Evolutionary conservation across 2,888 invertebrate species (phyloP).

Genomic region (Odontomyia ornata): DNA sequence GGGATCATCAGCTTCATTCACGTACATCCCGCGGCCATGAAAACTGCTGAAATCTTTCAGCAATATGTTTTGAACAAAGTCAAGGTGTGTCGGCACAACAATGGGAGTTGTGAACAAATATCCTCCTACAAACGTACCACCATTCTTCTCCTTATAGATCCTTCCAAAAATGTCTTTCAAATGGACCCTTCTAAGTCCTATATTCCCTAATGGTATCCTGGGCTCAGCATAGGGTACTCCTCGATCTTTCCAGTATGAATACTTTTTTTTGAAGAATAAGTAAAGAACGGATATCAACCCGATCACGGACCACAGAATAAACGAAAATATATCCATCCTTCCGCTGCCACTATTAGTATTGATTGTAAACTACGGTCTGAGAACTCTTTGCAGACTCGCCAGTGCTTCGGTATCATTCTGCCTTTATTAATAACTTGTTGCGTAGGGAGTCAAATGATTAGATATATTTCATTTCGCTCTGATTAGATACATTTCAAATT

Average conservation of each 20-base stretch:
- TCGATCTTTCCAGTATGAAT: constrained; percentile 53
- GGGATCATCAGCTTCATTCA: constrained; percentile 56
- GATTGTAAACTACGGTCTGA: neutral
- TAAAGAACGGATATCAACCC: neutral
- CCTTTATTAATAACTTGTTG: too few relatives aligned
- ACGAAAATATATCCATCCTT: constrained; percentile 1
- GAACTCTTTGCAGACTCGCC: too few relatives aligned
- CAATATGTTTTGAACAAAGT: constrained; percentile 54
- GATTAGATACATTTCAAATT: too few relatives aligned
- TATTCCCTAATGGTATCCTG: constrained; percentile 55
- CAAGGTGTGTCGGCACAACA: constrained; percentile 50
- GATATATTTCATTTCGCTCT: too few relatives aligned
- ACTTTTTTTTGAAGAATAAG: neutral
- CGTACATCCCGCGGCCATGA: constrained; percentile 54
- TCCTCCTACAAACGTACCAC: constrained; percentile 46
- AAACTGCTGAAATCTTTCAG: constrained; percentile 57
- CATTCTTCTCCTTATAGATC: constrained; percentile 44
- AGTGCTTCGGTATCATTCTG: too few relatives aligned
- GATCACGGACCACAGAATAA: neutral
- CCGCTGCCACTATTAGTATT: neutral
- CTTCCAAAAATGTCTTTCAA: constrained; percentile 16
- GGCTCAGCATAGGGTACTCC: constrained; percentile 52
- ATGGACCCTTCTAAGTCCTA: constrained; percentile 41
- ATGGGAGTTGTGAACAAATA: constrained; percentile 49
- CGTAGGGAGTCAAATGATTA: too few relatives aligned